Evolutionary conservation across 2,113 vertebrate genomes (phyloP).

Genomic region (Phaetusa simplex): DNA sequence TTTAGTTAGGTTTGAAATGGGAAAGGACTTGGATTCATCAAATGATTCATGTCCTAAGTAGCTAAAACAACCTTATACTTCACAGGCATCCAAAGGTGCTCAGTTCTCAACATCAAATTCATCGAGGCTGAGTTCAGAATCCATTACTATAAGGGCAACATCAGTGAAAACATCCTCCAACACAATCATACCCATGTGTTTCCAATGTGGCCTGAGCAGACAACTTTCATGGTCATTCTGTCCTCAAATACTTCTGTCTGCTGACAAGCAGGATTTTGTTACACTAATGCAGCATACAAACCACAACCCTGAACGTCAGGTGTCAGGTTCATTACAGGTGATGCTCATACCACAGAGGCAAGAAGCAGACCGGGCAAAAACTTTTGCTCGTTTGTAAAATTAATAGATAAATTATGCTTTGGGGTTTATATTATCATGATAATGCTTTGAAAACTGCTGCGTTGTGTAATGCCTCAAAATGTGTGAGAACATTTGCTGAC

Average conservation of each 20-base stretch:
- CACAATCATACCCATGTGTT: neutral
- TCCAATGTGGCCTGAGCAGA: neutral
- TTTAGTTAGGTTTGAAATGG: neutral
- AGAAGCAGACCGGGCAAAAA: neutral
- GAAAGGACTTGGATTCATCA: neutral
- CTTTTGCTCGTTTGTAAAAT: neutral
- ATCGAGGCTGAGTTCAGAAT: neutral
- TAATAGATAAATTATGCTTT: neutral
- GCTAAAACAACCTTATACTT: neutral
- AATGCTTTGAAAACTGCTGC: neutral
- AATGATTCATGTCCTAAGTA: neutral
- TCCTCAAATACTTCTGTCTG: neutral
- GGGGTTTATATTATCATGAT: neutral
- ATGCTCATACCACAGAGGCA: neutral
- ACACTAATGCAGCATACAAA: neutral
- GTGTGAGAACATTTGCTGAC: neutral
- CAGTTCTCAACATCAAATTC: neutral
- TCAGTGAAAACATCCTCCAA: neutral
- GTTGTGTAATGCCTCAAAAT: neutral
- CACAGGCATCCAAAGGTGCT: neutral
- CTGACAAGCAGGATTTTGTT: neutral
- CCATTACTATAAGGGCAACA: neutral
- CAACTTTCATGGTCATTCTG: neutral
- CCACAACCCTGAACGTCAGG: neutral
- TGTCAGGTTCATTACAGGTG: neutral